Base-by-base conservation (phyloP, 2,113 vertebrate species). In the Phaethornis superciliosus region DNA sequence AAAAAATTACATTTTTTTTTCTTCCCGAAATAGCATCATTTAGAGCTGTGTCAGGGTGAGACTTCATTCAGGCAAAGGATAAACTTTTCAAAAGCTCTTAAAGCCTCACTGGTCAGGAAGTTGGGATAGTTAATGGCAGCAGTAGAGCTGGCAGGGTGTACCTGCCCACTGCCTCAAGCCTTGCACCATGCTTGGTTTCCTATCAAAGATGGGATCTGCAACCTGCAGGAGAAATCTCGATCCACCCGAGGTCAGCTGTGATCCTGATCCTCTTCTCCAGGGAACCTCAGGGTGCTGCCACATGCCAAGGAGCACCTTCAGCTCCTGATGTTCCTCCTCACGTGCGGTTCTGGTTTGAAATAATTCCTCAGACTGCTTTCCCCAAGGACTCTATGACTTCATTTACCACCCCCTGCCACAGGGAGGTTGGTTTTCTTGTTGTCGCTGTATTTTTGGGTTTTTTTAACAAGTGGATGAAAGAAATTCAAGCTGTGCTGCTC, bases 401-500 rank as follows among this genome's bases (percentile, higher is more conserved):
- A 81, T 88, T 83, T 77, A 21, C 72, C 58, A 51, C n/a, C 76
- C 71, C 24, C 64, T 30, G 80, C 19, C 49, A 5, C 27, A 27
- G n/a, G 51, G 46, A 5, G 15, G 15, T 24, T 67, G 80, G 8
- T 33, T 77, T 83, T 35, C 63, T 69, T 23, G 1, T 58, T 90
- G 77, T 46, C 51, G 11, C 55, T 23, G 81, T 35, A 26, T 30
- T 55, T 30, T 55, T 11, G 12, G 26, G 51, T 10, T 10, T 74
- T 92, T 75, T 58, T 60, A 89, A 64, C 81, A 52, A 85, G 55
- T 6, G 28, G 2, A 56, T 28, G 89, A 80, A 58, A 67, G 91
- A 33, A 59, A 52, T 27, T 67, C 89, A 83, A 88, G 93, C 93
- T 89, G 95, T 59, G 87, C 87, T 65, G 81, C 81, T 2, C 21